Evolutionary conservation across 2,797 vertebrate genomes (phyloP), one percentile per base, ranked within the genome.

Genomic region (Coracias cyanogaster): DNA sequence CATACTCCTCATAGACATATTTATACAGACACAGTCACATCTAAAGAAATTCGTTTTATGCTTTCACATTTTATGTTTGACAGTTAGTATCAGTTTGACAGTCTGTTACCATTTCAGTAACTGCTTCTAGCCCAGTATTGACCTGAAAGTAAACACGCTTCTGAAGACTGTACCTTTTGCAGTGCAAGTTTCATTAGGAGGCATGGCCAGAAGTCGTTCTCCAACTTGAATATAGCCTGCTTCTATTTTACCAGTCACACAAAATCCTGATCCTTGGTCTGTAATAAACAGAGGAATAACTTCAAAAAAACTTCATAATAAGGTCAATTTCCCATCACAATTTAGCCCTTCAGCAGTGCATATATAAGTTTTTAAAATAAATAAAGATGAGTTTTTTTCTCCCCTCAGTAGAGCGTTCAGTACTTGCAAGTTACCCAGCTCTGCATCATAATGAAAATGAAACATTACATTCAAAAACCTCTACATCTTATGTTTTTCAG

Each of bases 211-310:
- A 57, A 99, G 98, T 95, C 98, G 98, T 33, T 99, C 99, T 96
- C 99, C 99, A 55, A 98, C 98, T 94, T 99, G 99, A 96, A 99
- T 97, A 82, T 98, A 99, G 73, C 99, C 99, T 71, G 99, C 99
- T 98, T 99, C 99, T 45, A 99, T 99, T 98, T 99, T 99, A 67
- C 99, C 99, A 62, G 99, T 99, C 64, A 99, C 99, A 96, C 99
- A 99, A 98, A 99, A 99, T 93, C 99, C 99, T 82, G 99, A 99
- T 52, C 99, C 99, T 98, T 99, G 99, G 97, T 99, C 99, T 99
- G 97, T 16, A 96, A 97, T 62, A 95, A 83, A 85, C 31, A 95
- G 15, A 82, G 25, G 45, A 93, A 94, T 29, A 79, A 67, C 77
- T 90, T 78, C 8, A 67, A 87, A 94, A 45, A 58, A 39, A 73